Percentiles rank a stretch among this genome's conserved stretches.
Conservation (phyloP, 2,797 vertebrate species). For the Malacoraja senta region DNA sequence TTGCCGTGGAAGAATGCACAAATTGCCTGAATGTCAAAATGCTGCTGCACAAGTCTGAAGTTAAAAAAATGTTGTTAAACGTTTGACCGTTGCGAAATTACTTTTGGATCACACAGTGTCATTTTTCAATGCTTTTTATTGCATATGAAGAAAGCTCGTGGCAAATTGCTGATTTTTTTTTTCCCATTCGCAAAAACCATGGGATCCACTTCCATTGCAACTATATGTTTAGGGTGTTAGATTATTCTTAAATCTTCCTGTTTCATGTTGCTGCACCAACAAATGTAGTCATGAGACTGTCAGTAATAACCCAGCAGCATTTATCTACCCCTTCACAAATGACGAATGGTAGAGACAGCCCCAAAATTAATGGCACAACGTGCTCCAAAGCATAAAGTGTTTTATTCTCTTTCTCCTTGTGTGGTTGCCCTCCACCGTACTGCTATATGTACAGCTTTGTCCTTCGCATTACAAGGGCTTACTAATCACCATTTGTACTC, state of each 20-base stretch:
- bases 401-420: slow-evolving; percentile 54
- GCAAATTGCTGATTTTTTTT: background rate
- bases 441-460: slow-evolving; percentile 53
- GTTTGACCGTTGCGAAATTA: background rate
- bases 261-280: background rate
- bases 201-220: background rate
- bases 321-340: slow-evolving; percentile 18
- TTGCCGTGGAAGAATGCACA: background rate
- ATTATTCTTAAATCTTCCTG: background rate
- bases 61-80: background rate
- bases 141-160: background rate
- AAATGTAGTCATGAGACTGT: background rate
- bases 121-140: background rate
- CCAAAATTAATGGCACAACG: slow-evolving; percentile 28
- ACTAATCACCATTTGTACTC: slow-evolving; percentile 60
- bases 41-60: background rate
- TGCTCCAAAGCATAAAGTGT: slow-evolving; percentile 49
- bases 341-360: slow-evolving; percentile 26
- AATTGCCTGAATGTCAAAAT: background rate
- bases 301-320: slow-evolving; percentile 8
- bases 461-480: slow-evolving; percentile 48
- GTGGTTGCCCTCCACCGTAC: slow-evolving; percentile 50
- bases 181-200: background rate
- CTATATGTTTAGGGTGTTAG: background rate
- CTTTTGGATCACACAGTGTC: background rate